phyloP scores from a whole-genome alignment of 92 coral and sea anemone genomes.

The Micromussa lordhowensis region DNA sequence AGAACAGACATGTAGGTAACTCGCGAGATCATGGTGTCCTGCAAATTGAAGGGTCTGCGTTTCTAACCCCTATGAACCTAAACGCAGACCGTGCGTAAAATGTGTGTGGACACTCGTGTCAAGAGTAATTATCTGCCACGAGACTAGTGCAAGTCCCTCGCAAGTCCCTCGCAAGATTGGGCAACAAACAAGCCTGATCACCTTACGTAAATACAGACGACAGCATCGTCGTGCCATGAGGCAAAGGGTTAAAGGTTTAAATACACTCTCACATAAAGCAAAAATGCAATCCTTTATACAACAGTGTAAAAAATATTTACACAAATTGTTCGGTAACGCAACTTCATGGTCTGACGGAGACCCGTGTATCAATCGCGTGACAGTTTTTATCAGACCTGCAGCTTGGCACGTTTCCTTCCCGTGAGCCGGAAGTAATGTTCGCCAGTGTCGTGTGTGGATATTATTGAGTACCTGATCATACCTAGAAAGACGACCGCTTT shows the following conservation, averaged over 20 bases:
- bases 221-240: neutral
- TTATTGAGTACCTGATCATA: no score
- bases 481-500: no score
- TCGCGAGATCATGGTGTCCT: slow-evolving; percentile 18
- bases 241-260: neutral
- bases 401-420: no score
- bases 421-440: no score
- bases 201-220: neutral
- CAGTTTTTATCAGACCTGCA: neutral
- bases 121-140: neutral
- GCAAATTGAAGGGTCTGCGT: neutral
- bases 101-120: neutral
- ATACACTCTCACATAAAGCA: neutral
- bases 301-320: neutral
- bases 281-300: neutral
- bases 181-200: neutral
- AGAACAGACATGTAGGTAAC: neutral
- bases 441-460: no score
- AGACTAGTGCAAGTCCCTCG: slow-evolving; percentile 20
- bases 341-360: neutral
- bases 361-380: neutral
- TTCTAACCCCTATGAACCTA: neutral
- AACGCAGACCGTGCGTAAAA: neutral
- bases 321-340: neutral
- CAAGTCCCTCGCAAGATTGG: neutral